Base-by-base conservation (phyloP, 2,888 invertebrate genomes). In the Athripsodes cinereus region DNA sequence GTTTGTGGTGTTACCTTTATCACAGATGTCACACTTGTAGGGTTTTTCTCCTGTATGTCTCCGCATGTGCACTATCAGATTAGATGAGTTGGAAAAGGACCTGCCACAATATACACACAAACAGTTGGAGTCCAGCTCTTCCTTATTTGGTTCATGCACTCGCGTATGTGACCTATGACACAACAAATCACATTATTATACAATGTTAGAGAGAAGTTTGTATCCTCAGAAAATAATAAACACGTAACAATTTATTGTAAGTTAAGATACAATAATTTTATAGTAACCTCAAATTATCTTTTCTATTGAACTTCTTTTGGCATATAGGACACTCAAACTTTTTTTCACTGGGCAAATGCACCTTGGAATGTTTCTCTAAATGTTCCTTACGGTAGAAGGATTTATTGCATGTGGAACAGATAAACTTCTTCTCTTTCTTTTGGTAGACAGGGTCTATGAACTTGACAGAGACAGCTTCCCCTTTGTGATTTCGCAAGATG, bases 11-110 rank as follows among this genome's bases (percentile, higher is more conserved):
- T n/a, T n/a, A 78, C 78, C 78, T 77, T 82, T 83, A 2, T 74
- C 80, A 62, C 83, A 83, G 55, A 80, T 80, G 64, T 83, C 83
- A 63, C 83, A 83, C 65, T 82, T 82, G 64, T 82, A 83, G 0
- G 83, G 83, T 63, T 83, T 83, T 65, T 83, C 83, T 6, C 85
- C 85, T 0, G 85, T 86, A 64, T 86, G 86, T 0, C 84, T 75
- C 1, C 85, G 77, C 81, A 85, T 84, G 65, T 86, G 86, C 2
- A 86, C 82, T 18, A 82, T 81, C 11, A 83, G 71, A 66, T 83
- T 83, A 0, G 83, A 83, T 0, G 82, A 82, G 61, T 81, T 83
- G 22, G 81, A 79, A 63, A 83, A 82, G 6, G 80, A 79, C 13
- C 81, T 74, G 1, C 83, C 83, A 65, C 83, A 83, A 66, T 82